Evolutionary conservation across 2,113 vertebrate genomes (phyloP).

Genomic region (Sarotherodon lohbergeri): DNA sequence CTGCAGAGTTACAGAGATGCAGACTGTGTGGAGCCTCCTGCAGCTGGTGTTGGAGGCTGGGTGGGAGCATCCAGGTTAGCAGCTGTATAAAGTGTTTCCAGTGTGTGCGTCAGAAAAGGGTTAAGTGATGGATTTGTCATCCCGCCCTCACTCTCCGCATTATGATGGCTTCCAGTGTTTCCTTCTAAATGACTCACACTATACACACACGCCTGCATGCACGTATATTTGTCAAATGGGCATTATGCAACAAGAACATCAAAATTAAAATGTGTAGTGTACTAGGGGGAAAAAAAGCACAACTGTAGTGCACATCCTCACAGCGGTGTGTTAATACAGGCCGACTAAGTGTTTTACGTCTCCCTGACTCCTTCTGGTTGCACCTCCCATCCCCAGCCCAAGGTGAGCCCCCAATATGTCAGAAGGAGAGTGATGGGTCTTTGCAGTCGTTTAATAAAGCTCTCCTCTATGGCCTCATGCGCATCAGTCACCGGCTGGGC

Average conservation of each 20-base stretch:
- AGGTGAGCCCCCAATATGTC: conserved; percentile 58
- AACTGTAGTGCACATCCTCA: not conserved
- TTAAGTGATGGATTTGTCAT: conserved; percentile 62
- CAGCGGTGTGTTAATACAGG: not conserved
- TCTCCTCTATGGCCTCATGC: conserved; percentile 24
- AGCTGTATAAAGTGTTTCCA: conserved; percentile 9
- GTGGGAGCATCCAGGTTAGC: not conserved
- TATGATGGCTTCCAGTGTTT: conserved; percentile 16
- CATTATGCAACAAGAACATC: not conserved
- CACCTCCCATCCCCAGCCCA: not conserved
- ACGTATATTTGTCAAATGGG: not conserved
- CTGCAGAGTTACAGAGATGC: conserved; percentile 8
- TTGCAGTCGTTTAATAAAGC: conserved; percentile 55
- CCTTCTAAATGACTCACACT: not conserved
- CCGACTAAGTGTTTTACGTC: not conserved
- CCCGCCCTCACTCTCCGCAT: conserved; percentile 18
- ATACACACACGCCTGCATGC: not conserved
- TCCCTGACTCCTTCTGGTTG: not conserved
- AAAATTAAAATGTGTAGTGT: not conserved
- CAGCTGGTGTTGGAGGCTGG: not conserved
- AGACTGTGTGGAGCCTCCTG: not conserved
- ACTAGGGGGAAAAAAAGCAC: not conserved
- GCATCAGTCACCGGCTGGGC: conserved; percentile 38
- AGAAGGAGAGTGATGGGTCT: conserved; percentile 50
- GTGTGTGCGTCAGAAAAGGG: conserved; percentile 33